Evolutionary conservation across 1,140 invertebrate species (phyloP), one percentile per base, ranked within the genome.

Genomic region (Trichonephila inaurata): DNA sequence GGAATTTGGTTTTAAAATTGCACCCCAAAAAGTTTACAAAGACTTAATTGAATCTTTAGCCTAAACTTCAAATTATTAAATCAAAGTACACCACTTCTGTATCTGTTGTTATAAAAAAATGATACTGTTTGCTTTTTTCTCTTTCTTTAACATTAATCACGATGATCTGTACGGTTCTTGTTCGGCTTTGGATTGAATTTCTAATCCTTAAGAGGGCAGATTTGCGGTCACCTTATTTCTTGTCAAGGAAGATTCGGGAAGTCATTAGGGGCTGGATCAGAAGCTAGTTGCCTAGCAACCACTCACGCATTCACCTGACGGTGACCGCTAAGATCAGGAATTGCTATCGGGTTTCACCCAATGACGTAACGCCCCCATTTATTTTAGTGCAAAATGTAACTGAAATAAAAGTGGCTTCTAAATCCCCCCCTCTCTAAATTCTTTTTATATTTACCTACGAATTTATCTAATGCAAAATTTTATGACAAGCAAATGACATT

Each of bases 201-300:
- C 87, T 72, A 40, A 7, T 60, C 40, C 8, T 33, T 62, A 69
- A 44, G 87, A 66, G 64, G 87, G 72, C 44, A 89, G 64, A 64
- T 51, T 40, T 89, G 87, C 40, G 87, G 87, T 89, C 87, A 89
- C 62, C 21, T 89, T 10, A 16, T 58, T 89, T 62, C 40, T 58
- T 66, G 62, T 64, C 85, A 16, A 3, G 19, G 44, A 89, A 89
- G 66, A 51, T 33, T 72, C 87, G 28, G 62, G 33, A 51, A 89
- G 64, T 69, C 64, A 66, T 69, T 89, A 69, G 7, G 85, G 51
- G 87, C 12, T 21, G 64, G 64, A 89, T 72, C 64, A 89, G 64
- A 28, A 89, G 40, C 66, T 40, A 33, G 87, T 89, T 89, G 87
- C 87, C 61, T 69, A 89, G 87, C 87, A 89, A 89, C 87, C 64